Percentiles rank a stretch among this genome's conserved stretches.
phyloP scores from a whole-genome alignment of 2,797 vertebrate genomes.

The Synaphobranchus kaupii region DNA sequence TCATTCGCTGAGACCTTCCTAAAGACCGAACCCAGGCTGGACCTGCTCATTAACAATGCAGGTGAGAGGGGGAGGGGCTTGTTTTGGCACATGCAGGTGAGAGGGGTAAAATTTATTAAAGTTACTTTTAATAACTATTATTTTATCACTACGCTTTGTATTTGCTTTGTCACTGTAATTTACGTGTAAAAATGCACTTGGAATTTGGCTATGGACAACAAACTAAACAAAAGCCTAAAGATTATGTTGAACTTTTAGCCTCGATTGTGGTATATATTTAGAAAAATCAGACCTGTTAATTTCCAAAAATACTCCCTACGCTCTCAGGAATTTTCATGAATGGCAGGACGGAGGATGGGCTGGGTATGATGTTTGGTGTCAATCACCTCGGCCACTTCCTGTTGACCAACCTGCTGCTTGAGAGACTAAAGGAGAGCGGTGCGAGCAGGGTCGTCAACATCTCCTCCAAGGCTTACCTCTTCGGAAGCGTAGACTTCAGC shows the following conservation, averaged over 20 bases:
- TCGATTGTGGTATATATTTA: too few species aligned
- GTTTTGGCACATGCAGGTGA: too few species aligned
- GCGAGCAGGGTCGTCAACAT: slow-evolving; percentile 50
- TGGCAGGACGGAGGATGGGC: slow-evolving; percentile 52
- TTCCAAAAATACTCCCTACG: too few species aligned
- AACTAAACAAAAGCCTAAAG: too few species aligned
- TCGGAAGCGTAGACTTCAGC: slow-evolving; percentile 51
- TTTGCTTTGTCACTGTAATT: too few species aligned
- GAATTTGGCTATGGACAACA: too few species aligned
- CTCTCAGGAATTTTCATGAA: not conserved
- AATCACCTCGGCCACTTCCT: slow-evolving; percentile 61
- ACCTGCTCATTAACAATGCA: slow-evolving; percentile 78
- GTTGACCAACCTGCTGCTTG: slow-evolving; percentile 52
- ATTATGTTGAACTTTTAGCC: too few species aligned
- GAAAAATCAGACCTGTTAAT: too few species aligned
- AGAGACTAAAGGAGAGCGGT: slow-evolving; percentile 47
- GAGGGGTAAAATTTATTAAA: too few species aligned
- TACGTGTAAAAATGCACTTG: too few species aligned
- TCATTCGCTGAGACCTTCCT: slow-evolving; percentile 71
- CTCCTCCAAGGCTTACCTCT: slow-evolving; percentile 29
- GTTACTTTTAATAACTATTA: too few species aligned
- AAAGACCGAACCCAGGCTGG: slow-evolving; percentile 69
- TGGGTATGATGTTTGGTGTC: slow-evolving; percentile 55
- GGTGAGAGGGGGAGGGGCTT: slow-evolving; percentile 31
- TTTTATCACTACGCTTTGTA: too few species aligned